A percentile compares a stretch with the other conserved stretches of the same genome.
phyloP scores from a whole-genome alignment of 2,888 invertebrate genomes.

The Polyommatus iphigenia region DNA sequence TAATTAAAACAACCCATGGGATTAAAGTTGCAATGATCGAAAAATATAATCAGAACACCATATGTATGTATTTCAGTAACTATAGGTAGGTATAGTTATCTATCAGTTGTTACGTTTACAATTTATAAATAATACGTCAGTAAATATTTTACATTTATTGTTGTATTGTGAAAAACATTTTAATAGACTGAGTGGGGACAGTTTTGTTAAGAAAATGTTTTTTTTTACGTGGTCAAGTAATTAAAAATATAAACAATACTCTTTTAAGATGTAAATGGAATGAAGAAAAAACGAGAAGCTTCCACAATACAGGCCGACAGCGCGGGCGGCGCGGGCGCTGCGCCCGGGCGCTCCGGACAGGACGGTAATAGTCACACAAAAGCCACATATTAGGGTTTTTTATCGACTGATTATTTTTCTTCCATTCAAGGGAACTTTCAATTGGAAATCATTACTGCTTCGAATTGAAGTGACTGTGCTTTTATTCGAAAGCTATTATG shows the following conservation, averaged over 20 bases:
- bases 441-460: background rate
- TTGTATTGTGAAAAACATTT: background rate
- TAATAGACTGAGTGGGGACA: no score
- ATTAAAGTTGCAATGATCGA: background rate
- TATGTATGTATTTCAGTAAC: no score
- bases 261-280: constrained; percentile 69
- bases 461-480: constrained; percentile 17
- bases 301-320: constrained; percentile 42
- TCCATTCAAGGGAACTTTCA: constrained; percentile 22
- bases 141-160: background rate
- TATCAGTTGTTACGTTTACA: background rate
- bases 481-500: constrained; percentile 18
- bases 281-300: constrained; percentile 62
- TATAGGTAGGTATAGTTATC: no score
- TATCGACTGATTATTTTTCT: constrained; percentile 39
- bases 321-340: background rate
- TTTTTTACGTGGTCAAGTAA: background rate
- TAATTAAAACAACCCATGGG: background rate
- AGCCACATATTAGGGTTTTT: constrained; percentile 47
- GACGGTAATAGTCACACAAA: constrained; percentile 56
- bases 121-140: background rate
- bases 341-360: constrained; percentile 32
- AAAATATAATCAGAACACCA: no score
- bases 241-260: constrained; percentile 49
- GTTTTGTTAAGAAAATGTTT: background rate